phyloP scores from a whole-genome alignment of 2,888 invertebrate genomes.

The Sphinx pinastri region DNA sequence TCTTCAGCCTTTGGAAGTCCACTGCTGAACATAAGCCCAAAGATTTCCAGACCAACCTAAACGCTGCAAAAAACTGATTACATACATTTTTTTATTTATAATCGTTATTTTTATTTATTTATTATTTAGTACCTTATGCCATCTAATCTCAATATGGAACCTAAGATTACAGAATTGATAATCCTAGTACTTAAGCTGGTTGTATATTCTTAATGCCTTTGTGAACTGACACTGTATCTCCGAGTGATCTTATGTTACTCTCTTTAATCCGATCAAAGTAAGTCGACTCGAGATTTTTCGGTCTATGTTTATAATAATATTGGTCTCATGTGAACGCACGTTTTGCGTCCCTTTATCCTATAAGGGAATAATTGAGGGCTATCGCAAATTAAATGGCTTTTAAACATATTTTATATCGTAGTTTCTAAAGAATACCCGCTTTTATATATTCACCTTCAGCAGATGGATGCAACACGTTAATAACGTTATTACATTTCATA shows the following conservation, averaged over 20 bases:
- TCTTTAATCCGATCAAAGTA: conserved; percentile 15
- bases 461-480: neutral
- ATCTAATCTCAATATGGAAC: too few species aligned
- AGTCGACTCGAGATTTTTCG: neutral
- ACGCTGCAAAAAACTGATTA: too few species aligned
- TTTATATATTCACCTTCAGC: neutral
- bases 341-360: conserved; percentile 1
- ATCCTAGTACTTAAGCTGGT: neutral
- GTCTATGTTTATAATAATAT: neutral
- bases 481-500: neutral
- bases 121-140: too few species aligned
- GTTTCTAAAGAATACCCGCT: neutral
- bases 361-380: neutral
- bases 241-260: conserved; percentile 3
- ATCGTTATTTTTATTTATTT: too few species aligned
- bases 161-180: neutral
- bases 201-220: neutral
- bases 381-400: neutral
- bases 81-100: too few species aligned
- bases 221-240: neutral
- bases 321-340: conserved; percentile 6
- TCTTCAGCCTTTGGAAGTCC: too few species aligned
- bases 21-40: too few species aligned
- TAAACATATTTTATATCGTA: neutral
- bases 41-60: too few species aligned